These are phyloP conservation scores for Nycticorax nycticorax DNA, from an alignment of 2,113 vertebrate genomes.

Conservation along the genomic window DNA sequence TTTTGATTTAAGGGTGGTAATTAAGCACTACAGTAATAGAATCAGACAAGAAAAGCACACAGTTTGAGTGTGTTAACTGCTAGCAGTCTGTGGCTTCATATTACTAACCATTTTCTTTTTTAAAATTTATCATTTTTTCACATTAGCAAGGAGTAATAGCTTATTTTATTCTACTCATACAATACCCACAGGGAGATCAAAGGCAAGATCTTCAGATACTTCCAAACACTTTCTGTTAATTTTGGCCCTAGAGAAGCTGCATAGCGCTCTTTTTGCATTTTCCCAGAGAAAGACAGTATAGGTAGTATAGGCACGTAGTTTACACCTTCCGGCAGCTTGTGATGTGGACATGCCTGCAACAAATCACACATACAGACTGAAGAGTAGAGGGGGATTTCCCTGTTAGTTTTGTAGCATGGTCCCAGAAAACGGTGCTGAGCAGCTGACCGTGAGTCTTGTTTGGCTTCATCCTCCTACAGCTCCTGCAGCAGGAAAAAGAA, in stretches of 20 bases:
- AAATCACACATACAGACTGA: rapidly evolving
- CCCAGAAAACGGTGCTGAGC: background rate
- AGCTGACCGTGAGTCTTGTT: background rate
- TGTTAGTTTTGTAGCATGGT: too few relatives aligned
- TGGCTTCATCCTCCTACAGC: background rate
- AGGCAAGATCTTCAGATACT: background rate
- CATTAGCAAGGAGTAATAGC: background rate
- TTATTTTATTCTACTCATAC: background rate
- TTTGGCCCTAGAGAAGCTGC: background rate
- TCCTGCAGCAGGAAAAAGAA: background rate
- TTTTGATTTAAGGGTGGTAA: background rate
- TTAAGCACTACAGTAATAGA: background rate
- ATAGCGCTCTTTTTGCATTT: background rate
- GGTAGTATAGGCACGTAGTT: background rate
- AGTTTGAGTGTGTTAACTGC: background rate
- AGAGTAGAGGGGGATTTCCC: background rate
- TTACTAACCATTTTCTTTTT: background rate
- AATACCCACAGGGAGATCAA: background rate
- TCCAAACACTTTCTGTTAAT: background rate
- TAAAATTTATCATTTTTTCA: background rate
- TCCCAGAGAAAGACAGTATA: background rate
- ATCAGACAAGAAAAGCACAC: background rate
- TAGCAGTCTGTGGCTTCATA: background rate
- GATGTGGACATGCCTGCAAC: background rate
- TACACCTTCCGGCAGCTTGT: background rate